These are phyloP conservation scores for Pristiophorus japonicus DNA, from an alignment of 2,113 vertebrate genomes.

Conservation along the genomic window DNA sequence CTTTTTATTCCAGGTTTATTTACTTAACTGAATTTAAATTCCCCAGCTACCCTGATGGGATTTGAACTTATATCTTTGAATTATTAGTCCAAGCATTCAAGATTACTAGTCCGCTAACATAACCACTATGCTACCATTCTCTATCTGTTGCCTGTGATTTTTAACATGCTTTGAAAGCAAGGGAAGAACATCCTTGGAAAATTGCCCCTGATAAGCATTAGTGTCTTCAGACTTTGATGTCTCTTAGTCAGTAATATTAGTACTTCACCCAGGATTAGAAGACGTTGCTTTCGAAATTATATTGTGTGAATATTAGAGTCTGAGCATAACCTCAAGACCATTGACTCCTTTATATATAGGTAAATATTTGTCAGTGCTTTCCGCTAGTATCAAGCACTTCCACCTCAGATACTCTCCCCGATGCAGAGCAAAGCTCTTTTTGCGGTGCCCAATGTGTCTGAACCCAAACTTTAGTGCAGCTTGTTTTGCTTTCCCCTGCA, in stretches of 20 bases:
- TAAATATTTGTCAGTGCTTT: background rate
- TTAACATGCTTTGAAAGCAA: no score
- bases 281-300: background rate
- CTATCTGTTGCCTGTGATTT: background rate
- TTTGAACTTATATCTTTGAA: no score
- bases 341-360: background rate
- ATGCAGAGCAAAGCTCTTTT: background rate
- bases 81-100: no score
- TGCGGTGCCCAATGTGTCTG: background rate
- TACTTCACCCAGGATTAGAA: background rate
- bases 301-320: background rate
- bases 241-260: background rate
- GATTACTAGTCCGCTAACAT: no score
- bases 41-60: no score
- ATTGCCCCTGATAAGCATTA: background rate
- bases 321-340: background rate
- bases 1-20: no score
- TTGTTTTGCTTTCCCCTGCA: background rate
- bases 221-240: background rate
- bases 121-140: no score
- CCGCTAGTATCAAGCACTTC: background rate
- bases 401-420: background rate
- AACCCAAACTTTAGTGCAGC: background rate
- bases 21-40: no score
- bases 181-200: background rate